Evolutionary conservation across 2,797 vertebrate genomes (phyloP).

Genomic region (Ctenopoma kingsleyae): DNA sequence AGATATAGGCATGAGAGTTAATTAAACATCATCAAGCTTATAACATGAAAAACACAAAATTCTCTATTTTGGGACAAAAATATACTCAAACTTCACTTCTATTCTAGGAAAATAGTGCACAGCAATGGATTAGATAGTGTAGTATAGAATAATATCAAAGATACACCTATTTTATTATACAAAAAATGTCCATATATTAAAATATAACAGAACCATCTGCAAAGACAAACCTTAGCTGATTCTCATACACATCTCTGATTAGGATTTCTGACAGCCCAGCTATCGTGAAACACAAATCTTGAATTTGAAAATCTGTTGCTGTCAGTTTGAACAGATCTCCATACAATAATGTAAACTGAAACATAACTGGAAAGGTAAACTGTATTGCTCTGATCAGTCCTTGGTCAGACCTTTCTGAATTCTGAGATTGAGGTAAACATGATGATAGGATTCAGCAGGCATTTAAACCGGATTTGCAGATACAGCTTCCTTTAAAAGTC

Average conservation of each 20-base stretch:
- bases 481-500: conserved; percentile 6
- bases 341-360: conserved; percentile 27
- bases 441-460: conserved; percentile 18
- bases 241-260: conserved; percentile 44
- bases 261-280: conserved; percentile 75
- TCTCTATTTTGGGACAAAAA: conserved; percentile 76
- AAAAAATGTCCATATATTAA: conserved; percentile 77
- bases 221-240: conserved; percentile 48
- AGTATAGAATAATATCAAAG: conserved; percentile 66
- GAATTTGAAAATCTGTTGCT: conserved; percentile 26
- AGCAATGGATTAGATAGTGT: conserved; percentile 65
- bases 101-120: conserved; percentile 83
- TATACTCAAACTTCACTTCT: conserved; percentile 76
- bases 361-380: conserved; percentile 14
- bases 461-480: conserved; percentile 19
- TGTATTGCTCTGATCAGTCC: conserved; percentile 66
- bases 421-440: conserved; percentile 18
- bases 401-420: not conserved
- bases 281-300: conserved; percentile 59
- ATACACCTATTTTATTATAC: conserved; percentile 70
- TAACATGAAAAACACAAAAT: conserved; percentile 51
- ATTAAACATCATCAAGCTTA: conserved; percentile 59
- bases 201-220: conserved; percentile 67
- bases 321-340: conserved; percentile 32
- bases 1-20: conserved; percentile 47